Evolutionary conservation across 2,797 vertebrate species (phyloP), one percentile per base, ranked within the genome.

Genomic region (Onychomys torridus): DNA sequence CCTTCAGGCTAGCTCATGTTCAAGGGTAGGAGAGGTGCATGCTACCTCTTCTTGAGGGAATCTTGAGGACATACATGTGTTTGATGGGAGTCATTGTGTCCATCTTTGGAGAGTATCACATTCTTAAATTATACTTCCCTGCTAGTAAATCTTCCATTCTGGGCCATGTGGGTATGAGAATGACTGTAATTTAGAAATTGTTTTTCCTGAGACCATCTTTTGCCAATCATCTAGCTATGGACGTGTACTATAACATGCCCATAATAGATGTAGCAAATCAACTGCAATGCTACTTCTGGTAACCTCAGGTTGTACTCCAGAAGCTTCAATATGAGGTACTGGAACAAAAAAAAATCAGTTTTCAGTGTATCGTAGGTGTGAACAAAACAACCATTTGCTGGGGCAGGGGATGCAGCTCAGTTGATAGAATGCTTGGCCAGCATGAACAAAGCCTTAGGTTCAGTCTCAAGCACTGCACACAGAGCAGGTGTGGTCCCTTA

Each of bases 111-210:
- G 95, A 71, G 71, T 73, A 77, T 73, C 59, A 46, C 40, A 76
- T 88, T 67, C 32, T 75, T 8, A 32, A 34, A 71, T 71, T 27
- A 76, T 46, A 40, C 40, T 76, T 65, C 29, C 10, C 8, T 25
- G 6, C n/a, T 6, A 63, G 73, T 49, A 76, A 93, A 43, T 32
- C 57, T 37, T 25, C 34, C 73, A 57, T 75, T 93, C 83, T 61
- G 29, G 78, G 16, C 89, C 8, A 3, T 37, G 23, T 46, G 23
- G 13, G 9, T 52, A 55, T 89, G 46, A 65, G 52, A 59, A 93
- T 40, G n/a, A 69, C 43, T 92, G 46, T 61, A 59, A 86, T 75
- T 81, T 63, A 82, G 67, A 91, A 95, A 43, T 79, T 34, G n/a
- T 73, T 90, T 88, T 88, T 46, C 34, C 57, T 34, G 52, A 67